These are phyloP conservation scores for Siphlonurus alternatus DNA, from an alignment of 2,888 invertebrate species.

Conservation along the genomic window DNA sequence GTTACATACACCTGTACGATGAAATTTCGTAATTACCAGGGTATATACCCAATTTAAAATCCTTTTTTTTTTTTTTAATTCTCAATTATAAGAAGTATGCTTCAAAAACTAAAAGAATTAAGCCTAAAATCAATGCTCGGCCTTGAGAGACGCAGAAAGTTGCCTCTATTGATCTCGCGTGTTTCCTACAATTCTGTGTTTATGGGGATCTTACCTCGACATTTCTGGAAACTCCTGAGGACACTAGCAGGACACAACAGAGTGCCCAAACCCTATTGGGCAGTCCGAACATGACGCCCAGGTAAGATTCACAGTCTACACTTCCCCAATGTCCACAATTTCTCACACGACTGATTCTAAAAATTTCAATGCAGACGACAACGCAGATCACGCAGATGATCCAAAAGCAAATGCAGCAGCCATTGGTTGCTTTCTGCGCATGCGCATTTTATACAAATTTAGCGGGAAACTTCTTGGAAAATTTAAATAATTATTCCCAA, in stretches of 20 bases:
- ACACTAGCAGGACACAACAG: conserved; percentile 10
- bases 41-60: no score
- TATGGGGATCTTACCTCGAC: conserved; percentile 13
- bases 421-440: neutral
- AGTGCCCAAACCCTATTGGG: conserved; percentile 7
- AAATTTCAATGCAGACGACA: neutral
- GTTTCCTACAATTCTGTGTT: neutral
- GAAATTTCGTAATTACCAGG: no score
- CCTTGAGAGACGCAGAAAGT: neutral
- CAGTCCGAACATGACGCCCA: conserved; percentile 11
- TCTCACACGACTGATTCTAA: neutral
- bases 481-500: no score
- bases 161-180: neutral
- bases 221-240: conserved; percentile 10
- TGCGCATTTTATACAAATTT: neutral
- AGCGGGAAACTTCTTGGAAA: no score
- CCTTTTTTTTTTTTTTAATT: no score
- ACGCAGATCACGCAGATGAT: neutral
- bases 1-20: no score
- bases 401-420: neutral
- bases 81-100: no score
- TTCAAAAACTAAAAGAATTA: no score
- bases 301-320: neutral
- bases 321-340: neutral
- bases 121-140: neutral